Evolutionary conservation across 1,140 invertebrate species (phyloP), one percentile per base, ranked within the genome.

Genomic region (Solenopsis fugax): DNA sequence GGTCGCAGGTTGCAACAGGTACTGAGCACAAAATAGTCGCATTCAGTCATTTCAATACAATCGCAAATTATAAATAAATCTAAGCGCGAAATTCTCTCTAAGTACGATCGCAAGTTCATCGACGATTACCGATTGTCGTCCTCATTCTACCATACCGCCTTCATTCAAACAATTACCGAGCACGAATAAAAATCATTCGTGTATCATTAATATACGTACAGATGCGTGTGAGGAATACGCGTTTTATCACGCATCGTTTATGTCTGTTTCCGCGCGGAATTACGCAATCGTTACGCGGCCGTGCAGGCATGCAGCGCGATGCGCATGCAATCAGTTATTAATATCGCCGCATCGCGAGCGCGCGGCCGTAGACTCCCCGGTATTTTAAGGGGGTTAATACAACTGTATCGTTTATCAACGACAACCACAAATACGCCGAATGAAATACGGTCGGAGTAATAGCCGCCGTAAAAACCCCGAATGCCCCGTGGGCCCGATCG

Each of bases 361-460:
- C 72, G 41, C 24, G 71, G 12, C 54, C 41, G 87, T 18, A 58
- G 71, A 16, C 56, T 67, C 64, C 56, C 58, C 52, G 52, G 88
- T 76, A 64, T 77, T 90, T 90, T 80, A 67, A 89, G 52, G 58
- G 88, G 78, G 73, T 91, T 91, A 91, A 92, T 92, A 91, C 87
- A 91, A 90, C 90, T 88, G 88, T 88, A 91, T 91, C 92, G 87
- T 92, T 92, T 92, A 92, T 92, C 92, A 92, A 92, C 88, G 91
- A 91, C 91, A 91, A 86, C 76, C 80, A 85, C 91, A 86, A 92
- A 92, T 92, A 87, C 86, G 87, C 62, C 82, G 86, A 89, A 91
- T 92, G 92, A 92, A 92, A 92, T 92, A 92, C 80, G 85, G 84
- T 90, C 62, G 88, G 56, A 87, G 88, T 92, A 92, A 92, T 91